Base-by-base conservation (phyloP, 2,888 invertebrate species). In the Sphaerophoria rueppellii region DNA sequence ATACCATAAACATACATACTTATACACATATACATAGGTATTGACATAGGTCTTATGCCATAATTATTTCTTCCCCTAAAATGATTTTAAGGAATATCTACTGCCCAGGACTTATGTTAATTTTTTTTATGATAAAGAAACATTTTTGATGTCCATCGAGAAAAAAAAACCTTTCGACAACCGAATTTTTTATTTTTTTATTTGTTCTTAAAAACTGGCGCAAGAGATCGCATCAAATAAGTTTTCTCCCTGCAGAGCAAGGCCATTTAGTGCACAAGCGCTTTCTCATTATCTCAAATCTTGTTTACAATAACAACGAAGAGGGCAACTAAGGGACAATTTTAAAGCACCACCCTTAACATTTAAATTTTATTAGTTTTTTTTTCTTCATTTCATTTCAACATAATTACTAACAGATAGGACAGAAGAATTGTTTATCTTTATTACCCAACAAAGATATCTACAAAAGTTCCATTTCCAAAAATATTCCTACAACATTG, bases 231-330 rank as follows among this genome's bases (percentile, higher is more conserved):
- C 16, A n/a, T 55, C 37, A 12, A 57, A 24, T 46, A 69, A 54
- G 24, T 40, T 0, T 0, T 60, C 52, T 67, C 69, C 79, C 73
- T 61, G 61, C 55, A 32, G 73, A 61, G 79, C 46, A 40, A 73
- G 71, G 48, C 37, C 67, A 55, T 79, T 73, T 67, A 60, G 32
- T 73, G 60, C 69, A 60, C 32, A 61, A 69, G 61, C 54, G 69
- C 54, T 73, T 73, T 60, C 69, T 73, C 79, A 54, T 79, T 73
- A 79, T 79, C 72, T 67, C 34, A 35, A 16, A 55, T 78, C 71
- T 65, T 78, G 67, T 54, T 67, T 57, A 34, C 6, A 52, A 72
- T 67, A n/a, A 24, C 48, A 34, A 48, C 52, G 35, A 71, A 72
- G 58, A 55, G 70, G 61, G 76, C n/a, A 52, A 58, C 35, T 65